These are phyloP conservation scores for Alauda arvensis DNA, from an alignment of 2,797 vertebrate genomes.

Conservation along the genomic window DNA sequence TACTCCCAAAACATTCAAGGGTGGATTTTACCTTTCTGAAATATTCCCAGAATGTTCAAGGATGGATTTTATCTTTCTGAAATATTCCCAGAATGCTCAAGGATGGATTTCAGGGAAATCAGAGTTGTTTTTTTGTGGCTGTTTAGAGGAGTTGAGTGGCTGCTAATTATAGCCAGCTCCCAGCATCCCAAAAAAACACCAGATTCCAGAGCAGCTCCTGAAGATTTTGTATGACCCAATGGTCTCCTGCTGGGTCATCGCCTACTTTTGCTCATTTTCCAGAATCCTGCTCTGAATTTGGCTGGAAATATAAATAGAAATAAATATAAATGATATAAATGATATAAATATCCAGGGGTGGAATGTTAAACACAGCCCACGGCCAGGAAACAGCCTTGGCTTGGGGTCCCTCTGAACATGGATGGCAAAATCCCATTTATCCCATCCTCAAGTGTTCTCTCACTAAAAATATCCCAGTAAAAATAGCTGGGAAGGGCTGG, in stretches of 20 bases:
- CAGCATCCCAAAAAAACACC: constrained; percentile 14
- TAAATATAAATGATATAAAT: too few relatives aligned
- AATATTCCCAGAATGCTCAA: background rate
- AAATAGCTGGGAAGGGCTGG: background rate
- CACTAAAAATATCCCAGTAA: background rate
- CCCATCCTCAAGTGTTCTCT: background rate
- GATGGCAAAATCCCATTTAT: background rate
- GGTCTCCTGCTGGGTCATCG: constrained; percentile 1
- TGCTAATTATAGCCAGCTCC: constrained; percentile 8
- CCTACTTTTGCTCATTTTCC: constrained; percentile 43
- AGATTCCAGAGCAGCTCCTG: background rate
- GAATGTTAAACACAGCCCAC: constrained; percentile 39
- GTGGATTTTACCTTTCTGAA: background rate
- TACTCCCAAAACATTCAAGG: too few relatives aligned
- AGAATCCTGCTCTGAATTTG: constrained; percentile 28
- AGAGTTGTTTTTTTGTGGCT: background rate
- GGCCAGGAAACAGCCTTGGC: background rate
- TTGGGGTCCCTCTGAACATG: background rate
- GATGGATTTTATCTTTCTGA: background rate
- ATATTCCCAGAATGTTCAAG: background rate
- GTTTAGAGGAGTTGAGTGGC: background rate
- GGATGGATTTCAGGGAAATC: background rate
- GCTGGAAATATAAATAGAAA: background rate
- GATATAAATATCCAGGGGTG: constrained; percentile 46
- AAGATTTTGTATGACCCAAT: background rate